These are phyloP conservation scores for Dione juno DNA, from an alignment of 2,888 invertebrate genomes.

Conservation along the genomic window DNA sequence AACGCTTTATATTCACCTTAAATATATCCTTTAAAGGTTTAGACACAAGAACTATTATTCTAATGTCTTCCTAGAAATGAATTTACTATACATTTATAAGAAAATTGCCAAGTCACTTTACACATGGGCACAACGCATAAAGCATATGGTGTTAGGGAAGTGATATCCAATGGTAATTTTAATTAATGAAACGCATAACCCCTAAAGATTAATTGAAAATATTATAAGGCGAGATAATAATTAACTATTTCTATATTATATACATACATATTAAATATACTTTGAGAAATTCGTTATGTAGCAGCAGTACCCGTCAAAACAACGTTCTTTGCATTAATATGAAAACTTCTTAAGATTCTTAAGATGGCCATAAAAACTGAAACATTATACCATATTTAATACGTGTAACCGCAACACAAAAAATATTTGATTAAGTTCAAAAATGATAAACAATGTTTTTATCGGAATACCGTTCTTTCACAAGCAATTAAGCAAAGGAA, in stretches of 20 bases:
- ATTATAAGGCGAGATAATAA: neutral
- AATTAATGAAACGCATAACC: constrained; percentile 40
- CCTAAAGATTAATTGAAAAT: neutral
- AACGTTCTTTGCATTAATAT: too few relatives aligned
- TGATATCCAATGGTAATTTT: constrained; percentile 50
- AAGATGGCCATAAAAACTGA: neutral
- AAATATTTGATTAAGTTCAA: neutral
- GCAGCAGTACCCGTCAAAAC: too few relatives aligned
- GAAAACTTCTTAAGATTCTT: neutral
- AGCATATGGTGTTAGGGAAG: constrained; percentile 53
- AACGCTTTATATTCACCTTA: constrained; percentile 35
- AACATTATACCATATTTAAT: neutral
- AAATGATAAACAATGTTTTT: constrained; percentile 4
- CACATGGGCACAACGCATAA: constrained; percentile 54
- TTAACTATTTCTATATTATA: neutral
- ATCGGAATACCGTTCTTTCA: constrained; percentile 6
- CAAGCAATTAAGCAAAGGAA: constrained; percentile 35
- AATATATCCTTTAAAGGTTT: constrained; percentile 12
- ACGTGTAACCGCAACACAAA: neutral
- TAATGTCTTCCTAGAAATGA: neutral
- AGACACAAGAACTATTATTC: constrained; percentile 19
- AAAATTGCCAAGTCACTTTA: constrained; percentile 63
- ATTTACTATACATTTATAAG: constrained; percentile 35
- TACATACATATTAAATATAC: too few relatives aligned
- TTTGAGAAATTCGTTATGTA: too few relatives aligned